Percentiles rank a stretch among this genome's conserved stretches.
phyloP scores from a whole-genome alignment of 2,113 vertebrate species.

The Vombatus ursinus region DNA sequence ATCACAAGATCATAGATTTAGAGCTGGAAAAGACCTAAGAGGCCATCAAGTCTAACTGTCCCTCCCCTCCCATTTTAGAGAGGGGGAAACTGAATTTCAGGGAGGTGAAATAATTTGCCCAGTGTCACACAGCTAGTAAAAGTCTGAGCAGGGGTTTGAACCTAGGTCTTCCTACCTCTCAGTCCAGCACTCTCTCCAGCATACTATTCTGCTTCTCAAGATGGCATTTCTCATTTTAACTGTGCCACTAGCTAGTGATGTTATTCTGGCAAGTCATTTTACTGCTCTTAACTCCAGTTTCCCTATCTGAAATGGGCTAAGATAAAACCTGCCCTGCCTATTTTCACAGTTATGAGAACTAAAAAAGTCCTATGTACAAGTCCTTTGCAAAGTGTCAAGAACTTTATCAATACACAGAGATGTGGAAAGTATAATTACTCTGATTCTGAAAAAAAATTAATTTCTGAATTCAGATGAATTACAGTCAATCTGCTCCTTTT shows the following conservation, averaged over 20 bases:
- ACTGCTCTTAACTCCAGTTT: background rate
- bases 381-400: conserved; percentile 31
- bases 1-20: background rate
- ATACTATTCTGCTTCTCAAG: background rate
- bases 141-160: background rate
- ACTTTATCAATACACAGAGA: background rate
- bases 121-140: background rate
- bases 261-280: background rate
- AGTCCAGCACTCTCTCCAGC: background rate
- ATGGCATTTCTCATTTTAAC: background rate
- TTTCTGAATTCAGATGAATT: background rate
- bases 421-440: background rate
- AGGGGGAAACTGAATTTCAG: background rate
- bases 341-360: background rate
- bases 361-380: background rate
- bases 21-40: background rate
- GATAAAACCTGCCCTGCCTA: background rate
- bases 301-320: background rate
- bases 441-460: background rate
- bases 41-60: background rate
- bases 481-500: background rate
- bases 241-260: background rate
- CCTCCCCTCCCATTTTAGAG: background rate
- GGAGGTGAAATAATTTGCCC: background rate
- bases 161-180: background rate